Evolutionary conservation across 64 coral and sea anemone species (phyloP), one percentile per base, ranked within the genome.

Genomic region (Pocillopora verrucosa): DNA sequence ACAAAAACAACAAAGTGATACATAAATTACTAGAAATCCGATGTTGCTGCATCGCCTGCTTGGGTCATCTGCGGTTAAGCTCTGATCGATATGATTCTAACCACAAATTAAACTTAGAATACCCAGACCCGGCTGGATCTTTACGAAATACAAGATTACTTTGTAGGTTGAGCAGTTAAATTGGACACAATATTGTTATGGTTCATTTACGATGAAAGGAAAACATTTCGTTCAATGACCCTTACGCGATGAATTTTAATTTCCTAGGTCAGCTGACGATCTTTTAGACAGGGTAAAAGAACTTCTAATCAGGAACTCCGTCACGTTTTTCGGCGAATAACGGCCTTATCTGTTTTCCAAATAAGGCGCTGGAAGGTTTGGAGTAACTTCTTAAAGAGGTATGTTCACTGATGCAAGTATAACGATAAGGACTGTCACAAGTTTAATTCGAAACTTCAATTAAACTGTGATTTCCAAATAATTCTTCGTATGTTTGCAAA

Each of bases 381-480:
- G 41, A 4, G 41, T 51, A 51, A 51, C 41, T 3, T 51, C 7
- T 51, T 51, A 51, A 0, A 26, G 16, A 30, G 10, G 56, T 22
- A 19, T 56, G 77, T 30, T 58, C 57, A 59, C 77, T 79, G 41
- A 79, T 24, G 57, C 57, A 60, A 59, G 10, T 60, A 30, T 0
- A 79, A 79, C 16, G 13, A 1, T 30, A 26, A 57, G 22, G 17
- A 78, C 14, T 67, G 59, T 11, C 59, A 19, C 77, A 79, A 59
- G 41, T 79, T 58, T 79, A 79, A 79, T 79, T 79, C n/a, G 56
- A 2, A 77, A 77, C 12, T 56, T 19, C 38, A 77, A 58, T 77
- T 22, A 77, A 77, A 11, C 4, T 26, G 57, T 26, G 25, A 60
- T 60, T 79, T 79, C 24, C 30, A 79, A 79, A 34, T 20, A 17